Percentiles rank a stretch among this genome's conserved stretches.
These are phyloP conservation scores for Panzeria rudis DNA, from an alignment of 2,888 invertebrate genomes.

Conservation along the genomic window DNA sequence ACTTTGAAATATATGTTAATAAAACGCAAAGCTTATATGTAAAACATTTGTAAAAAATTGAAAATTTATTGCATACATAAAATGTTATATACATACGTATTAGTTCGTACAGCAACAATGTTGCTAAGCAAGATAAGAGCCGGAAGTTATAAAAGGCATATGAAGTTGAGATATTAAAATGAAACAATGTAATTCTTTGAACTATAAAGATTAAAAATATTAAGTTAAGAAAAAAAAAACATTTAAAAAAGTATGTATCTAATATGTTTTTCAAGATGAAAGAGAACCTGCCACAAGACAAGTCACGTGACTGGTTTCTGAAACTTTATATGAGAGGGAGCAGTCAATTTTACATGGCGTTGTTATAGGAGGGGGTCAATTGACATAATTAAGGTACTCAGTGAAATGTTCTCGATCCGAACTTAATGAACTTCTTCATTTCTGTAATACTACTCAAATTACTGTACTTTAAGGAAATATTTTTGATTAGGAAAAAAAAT, in stretches of 20 bases:
- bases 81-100: neutral
- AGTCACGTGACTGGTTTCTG: no score
- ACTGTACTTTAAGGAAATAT: no score
- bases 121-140: constrained; percentile 9
- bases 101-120: constrained; percentile 21
- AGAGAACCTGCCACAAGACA: no score
- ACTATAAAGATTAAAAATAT: neutral
- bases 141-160: constrained; percentile 17
- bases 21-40: constrained; percentile 21
- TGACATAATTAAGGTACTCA: no score
- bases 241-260: neutral
- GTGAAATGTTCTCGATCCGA: no score
- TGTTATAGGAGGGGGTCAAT: no score
- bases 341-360: no score
- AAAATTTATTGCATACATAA: constrained; percentile 6
- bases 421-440: no score
- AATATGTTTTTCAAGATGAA: no score
- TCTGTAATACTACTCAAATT: no score
- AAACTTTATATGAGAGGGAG: no score
- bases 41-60: constrained; percentile 13
- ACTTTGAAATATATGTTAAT: constrained; percentile 33
- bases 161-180: neutral
- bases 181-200: neutral
- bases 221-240: neutral
- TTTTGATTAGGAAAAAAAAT: no score